Percentiles rank a stretch among this genome's conserved stretches.
These are phyloP conservation scores for Microplitis mediator DNA, from an alignment of 1,140 invertebrate species.

Conservation along the genomic window DNA sequence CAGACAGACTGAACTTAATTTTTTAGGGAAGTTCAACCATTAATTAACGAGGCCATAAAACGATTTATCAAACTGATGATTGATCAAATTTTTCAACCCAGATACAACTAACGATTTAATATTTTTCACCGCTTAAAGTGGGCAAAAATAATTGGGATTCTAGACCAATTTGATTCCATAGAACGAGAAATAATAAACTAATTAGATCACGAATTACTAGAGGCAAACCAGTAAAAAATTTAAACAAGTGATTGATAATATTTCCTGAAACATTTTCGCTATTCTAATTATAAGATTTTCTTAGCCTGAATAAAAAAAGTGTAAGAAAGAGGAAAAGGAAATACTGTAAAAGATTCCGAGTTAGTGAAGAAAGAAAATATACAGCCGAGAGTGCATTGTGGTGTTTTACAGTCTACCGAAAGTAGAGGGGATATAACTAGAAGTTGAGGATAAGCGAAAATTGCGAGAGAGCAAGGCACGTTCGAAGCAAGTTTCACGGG, in stretches of 20 bases:
- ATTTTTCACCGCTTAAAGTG: no score
- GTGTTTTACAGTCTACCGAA: neutral
- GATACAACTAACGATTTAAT: no score
- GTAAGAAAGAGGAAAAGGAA: neutral
- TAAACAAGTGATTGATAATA: neutral
- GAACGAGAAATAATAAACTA: slow-evolving; percentile 4
- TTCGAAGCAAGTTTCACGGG: slow-evolving; percentile 20
- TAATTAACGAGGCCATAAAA: no score
- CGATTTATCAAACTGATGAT: no score
- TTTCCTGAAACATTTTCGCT: slow-evolving; percentile 20
- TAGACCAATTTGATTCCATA: no score
- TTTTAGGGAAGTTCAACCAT: no score
- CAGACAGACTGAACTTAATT: no score
- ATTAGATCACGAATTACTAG: slow-evolving; percentile 12
- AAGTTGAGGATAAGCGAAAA: slow-evolving; percentile 5
- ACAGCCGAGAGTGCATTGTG: neutral
- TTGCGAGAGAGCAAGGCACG: slow-evolving; percentile 19
- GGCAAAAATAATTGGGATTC: no score
- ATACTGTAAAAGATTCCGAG: neutral
- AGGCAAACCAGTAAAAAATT: neutral
- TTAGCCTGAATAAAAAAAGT: neutral
- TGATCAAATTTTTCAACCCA: no score
- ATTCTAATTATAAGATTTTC: neutral
- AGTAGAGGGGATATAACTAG: neutral
- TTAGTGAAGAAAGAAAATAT: neutral